These are phyloP conservation scores for Helicorthomorpha holstii DNA, from an alignment of 1,140 invertebrate genomes.

Conservation along the genomic window DNA sequence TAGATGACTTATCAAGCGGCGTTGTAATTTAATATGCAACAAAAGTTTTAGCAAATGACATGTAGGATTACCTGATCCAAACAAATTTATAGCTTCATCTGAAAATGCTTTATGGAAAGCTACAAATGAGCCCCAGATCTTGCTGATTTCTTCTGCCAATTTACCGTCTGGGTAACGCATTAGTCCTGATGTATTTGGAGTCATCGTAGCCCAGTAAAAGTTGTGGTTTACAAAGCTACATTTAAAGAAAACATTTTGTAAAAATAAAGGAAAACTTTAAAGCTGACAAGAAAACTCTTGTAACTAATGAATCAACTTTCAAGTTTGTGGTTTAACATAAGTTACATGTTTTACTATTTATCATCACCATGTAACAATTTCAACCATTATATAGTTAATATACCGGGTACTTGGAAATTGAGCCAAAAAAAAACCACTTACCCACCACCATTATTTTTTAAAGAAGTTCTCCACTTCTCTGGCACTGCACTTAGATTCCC, in stretches of 20 bases:
- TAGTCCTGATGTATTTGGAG: slow-evolving; percentile 16
- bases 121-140: slow-evolving; percentile 11
- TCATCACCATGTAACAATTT: too few relatives aligned
- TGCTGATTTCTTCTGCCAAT: slow-evolving; percentile 9
- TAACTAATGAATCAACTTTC: too few relatives aligned
- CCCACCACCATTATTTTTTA: slow-evolving; percentile 21
- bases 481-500: slow-evolving; percentile 16
- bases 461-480: slow-evolving; percentile 10
- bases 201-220: slow-evolving; percentile 19
- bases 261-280: too few relatives aligned
- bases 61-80: slow-evolving; percentile 19
- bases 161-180: slow-evolving; percentile 8
- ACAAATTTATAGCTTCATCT: slow-evolving; percentile 15
- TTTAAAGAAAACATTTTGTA: too few relatives aligned
- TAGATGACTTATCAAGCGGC: too few relatives aligned
- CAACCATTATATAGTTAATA: too few relatives aligned
- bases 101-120: slow-evolving; percentile 18
- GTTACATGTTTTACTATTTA: too few relatives aligned
- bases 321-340: too few relatives aligned
- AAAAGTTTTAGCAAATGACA: too few relatives aligned
- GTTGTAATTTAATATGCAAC: too few relatives aligned
- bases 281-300: too few relatives aligned
- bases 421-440: slow-evolving; percentile 8
- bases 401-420: neutral
- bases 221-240: slow-evolving; percentile 20